phyloP scores from a whole-genome alignment of 2,888 invertebrate genomes.

The Leucozona laternaria region DNA sequence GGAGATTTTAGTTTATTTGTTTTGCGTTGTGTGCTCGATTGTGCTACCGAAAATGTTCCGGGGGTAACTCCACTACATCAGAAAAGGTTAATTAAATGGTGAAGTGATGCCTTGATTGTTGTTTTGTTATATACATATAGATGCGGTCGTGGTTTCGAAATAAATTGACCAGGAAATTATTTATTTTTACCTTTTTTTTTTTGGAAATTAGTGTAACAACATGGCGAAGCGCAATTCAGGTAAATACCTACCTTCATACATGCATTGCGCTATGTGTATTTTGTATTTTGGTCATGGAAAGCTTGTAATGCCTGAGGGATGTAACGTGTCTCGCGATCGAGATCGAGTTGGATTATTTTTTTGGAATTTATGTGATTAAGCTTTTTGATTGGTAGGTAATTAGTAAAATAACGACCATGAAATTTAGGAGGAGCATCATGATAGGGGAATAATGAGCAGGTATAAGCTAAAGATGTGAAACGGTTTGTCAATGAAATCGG shows the following conservation, averaged over 20 bases:
- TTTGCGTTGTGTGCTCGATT: conserved; percentile 29
- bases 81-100: conserved; percentile 62
- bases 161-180: conserved; percentile 63
- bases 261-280: not conserved
- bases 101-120: conserved; percentile 52
- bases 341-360: conserved; percentile 8
- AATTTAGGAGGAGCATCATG: conserved; percentile 23
- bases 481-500: not conserved
- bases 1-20: conserved; percentile 32
- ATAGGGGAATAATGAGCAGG: not conserved
- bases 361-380: conserved; percentile 28
- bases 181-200: conserved; percentile 12
- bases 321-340: conserved; percentile 2
- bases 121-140: not conserved
- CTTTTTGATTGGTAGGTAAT: conserved; percentile 42
- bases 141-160: conserved; percentile 41
- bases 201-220: conserved; percentile 18
- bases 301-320: conserved; percentile 42
- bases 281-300: conserved; percentile 12
- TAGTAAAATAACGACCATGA: conserved; percentile 22
- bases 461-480: not conserved
- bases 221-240: conserved; percentile 1
- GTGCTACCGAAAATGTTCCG: conserved; percentile 54
- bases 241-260: not conserved
- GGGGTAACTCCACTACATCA: conserved; percentile 1